phyloP scores from a whole-genome alignment of 2,888 invertebrate species.

The Adineta ricciae region DNA sequence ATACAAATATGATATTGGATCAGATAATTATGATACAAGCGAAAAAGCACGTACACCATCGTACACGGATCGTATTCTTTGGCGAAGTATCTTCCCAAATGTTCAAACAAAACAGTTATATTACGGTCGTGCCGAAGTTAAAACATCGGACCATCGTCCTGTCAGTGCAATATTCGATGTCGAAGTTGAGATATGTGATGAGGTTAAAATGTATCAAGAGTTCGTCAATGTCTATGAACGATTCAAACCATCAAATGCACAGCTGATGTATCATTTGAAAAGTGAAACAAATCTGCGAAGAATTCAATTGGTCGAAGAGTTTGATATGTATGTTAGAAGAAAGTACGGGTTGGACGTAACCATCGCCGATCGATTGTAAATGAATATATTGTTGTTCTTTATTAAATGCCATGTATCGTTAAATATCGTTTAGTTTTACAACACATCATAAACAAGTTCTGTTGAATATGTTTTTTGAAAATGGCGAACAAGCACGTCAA shows the following conservation, averaged over 20 bases:
- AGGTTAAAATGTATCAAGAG: not conserved
- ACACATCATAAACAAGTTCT: not conserved
- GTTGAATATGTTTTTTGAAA: constrained; percentile 1
- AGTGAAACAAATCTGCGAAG: not conserved
- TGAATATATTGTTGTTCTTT: too few species aligned
- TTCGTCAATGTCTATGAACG: not conserved
- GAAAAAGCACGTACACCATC: constrained; percentile 93
- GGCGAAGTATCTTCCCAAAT: constrained; percentile 22
- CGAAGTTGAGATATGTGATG: constrained; percentile 6
- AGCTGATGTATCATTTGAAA: not conserved
- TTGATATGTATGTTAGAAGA: not conserved
- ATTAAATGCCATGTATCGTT: too few species aligned
- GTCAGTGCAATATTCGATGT: not conserved
- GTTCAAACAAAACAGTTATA: constrained; percentile 10
- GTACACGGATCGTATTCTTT: constrained; percentile 61
- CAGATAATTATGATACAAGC: constrained; percentile 96
- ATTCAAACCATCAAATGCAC: not conserved
- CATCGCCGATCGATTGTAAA: not conserved
- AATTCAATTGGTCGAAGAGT: not conserved
- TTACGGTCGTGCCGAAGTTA: constrained; percentile 31
- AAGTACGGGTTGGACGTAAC: not conserved
- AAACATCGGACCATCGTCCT: constrained; percentile 30
- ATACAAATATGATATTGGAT: constrained; percentile 95
- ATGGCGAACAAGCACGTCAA: not conserved
- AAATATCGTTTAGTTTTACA: not conserved